phyloP scores from a whole-genome alignment of 2,113 vertebrate genomes.

The Condylura cristata region DNA sequence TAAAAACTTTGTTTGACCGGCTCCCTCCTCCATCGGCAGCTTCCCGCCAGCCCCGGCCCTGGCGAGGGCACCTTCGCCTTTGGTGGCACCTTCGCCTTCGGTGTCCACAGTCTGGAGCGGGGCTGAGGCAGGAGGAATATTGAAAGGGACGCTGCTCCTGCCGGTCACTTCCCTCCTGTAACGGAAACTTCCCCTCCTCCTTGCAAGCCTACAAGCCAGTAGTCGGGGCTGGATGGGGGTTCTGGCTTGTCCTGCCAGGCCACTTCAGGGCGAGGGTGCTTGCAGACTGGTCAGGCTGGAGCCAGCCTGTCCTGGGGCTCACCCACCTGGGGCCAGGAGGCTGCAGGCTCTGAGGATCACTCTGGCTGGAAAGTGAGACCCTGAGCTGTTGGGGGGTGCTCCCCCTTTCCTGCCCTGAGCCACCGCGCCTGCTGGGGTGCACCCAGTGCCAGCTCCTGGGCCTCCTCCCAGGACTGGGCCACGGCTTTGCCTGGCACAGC shows the following conservation, averaged over 20 bases:
- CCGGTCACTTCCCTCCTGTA: background rate
- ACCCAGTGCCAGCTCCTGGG: too few relatives aligned
- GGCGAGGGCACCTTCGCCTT: too few relatives aligned
- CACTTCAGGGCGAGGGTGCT: too few relatives aligned
- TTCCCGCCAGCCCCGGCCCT: background rate
- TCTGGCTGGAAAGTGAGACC: background rate
- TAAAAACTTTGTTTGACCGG: constrained; percentile 69
- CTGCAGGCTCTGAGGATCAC: background rate
- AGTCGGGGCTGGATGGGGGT: background rate
- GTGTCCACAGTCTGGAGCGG: background rate
- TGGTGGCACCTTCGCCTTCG: too few relatives aligned
- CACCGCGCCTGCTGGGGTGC: too few relatives aligned
- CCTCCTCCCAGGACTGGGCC: background rate
- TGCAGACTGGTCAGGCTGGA: too few relatives aligned
- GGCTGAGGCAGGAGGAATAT: background rate
- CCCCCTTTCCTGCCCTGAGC: too few relatives aligned
- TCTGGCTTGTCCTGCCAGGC: background rate
- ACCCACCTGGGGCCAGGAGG: too few relatives aligned
- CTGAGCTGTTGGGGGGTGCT: background rate
- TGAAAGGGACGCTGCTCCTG: background rate
- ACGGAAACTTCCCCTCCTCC: background rate
- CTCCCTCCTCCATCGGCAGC: background rate
- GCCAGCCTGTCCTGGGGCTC: too few relatives aligned
- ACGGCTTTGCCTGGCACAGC: too few relatives aligned
- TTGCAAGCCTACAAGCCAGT: background rate